A percentile compares a stretch with the other conserved stretches of the same genome.
Evolutionary conservation across 1,140 invertebrate species (phyloP).

Genomic region (Oreohelix idahoensis): DNA sequence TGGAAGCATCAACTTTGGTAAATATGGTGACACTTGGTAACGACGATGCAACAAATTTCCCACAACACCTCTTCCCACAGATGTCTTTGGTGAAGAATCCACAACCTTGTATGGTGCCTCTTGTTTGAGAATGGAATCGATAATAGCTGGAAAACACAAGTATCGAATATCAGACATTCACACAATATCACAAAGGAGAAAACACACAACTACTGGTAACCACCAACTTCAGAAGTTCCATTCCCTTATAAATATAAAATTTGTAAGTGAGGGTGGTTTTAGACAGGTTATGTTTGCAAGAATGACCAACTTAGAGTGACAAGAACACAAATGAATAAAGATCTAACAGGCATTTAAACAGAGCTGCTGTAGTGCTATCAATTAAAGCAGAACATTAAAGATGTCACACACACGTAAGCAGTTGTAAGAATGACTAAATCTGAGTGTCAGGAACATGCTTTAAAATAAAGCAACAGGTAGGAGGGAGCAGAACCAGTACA

Average conservation of each 20-base stretch:
- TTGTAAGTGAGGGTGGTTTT: too few species aligned
- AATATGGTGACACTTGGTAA: slow-evolving; percentile 15
- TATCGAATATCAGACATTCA: background rate
- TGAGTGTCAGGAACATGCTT: too few species aligned
- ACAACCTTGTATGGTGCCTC: background rate
- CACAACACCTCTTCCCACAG: background rate
- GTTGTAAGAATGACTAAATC: too few species aligned
- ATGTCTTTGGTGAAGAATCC: slow-evolving; percentile 2
- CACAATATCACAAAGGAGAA: background rate
- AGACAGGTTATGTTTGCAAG: too few species aligned
- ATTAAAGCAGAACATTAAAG: too few species aligned
- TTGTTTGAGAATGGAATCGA: slow-evolving; percentile 15
- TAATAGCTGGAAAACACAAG: slow-evolving; percentile 17
- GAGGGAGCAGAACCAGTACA: too few species aligned
- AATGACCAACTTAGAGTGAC: too few species aligned
- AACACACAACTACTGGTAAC: background rate
- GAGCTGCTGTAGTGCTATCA: too few species aligned
- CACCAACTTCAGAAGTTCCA: background rate
- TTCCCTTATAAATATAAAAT: background rate
- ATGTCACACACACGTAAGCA: too few species aligned
- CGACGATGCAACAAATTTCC: background rate
- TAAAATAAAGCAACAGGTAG: too few species aligned
- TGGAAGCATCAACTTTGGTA: slow-evolving; percentile 3
- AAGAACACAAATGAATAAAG: too few species aligned
- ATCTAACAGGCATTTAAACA: too few species aligned